Percentiles rank a stretch among this genome's conserved stretches.
Evolutionary conservation across 2,888 invertebrate species (phyloP).

Genomic region (Ochropleura plecta): DNA sequence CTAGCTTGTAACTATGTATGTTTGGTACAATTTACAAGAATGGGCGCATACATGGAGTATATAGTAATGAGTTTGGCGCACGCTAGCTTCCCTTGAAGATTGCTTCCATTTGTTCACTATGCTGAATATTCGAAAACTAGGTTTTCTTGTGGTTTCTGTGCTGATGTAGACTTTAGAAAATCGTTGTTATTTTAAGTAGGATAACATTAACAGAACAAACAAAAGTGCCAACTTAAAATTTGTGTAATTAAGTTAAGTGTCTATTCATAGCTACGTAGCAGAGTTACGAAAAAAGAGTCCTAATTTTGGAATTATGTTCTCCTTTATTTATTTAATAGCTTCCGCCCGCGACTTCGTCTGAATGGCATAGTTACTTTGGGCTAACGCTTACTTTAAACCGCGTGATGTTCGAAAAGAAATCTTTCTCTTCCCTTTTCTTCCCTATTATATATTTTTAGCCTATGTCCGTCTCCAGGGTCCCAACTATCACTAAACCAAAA

Average conservation of each 20-base stretch:
- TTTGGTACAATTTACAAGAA: conserved; percentile 68
- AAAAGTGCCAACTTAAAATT: not conserved
- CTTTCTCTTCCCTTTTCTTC: no score
- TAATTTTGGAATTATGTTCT: no score
- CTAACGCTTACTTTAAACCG: no score
- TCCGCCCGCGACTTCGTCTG: no score
- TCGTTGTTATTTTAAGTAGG: not conserved
- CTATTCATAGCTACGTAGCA: not conserved
- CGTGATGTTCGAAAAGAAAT: no score
- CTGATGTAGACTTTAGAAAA: not conserved
- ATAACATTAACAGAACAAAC: not conserved
- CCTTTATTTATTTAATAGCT: no score
- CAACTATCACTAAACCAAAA: no score
- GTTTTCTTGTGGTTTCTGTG: conserved; percentile 12
- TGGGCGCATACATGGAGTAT: conserved; percentile 67
- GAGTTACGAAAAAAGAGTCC: not conserved
- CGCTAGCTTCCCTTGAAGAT: conserved; percentile 62
- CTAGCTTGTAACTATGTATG: conserved; percentile 35
- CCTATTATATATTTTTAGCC: no score
- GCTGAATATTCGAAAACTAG: conserved; percentile 32
- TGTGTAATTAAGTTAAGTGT: not conserved
- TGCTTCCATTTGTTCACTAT: conserved; percentile 20
- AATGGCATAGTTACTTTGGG: no score
- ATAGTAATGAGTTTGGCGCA: conserved; percentile 70
- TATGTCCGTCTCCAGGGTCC: no score